Percentiles rank a stretch among this genome's conserved stretches.
phyloP scores from a whole-genome alignment of 2,797 vertebrate genomes.

The Clarias fuscus region DNA sequence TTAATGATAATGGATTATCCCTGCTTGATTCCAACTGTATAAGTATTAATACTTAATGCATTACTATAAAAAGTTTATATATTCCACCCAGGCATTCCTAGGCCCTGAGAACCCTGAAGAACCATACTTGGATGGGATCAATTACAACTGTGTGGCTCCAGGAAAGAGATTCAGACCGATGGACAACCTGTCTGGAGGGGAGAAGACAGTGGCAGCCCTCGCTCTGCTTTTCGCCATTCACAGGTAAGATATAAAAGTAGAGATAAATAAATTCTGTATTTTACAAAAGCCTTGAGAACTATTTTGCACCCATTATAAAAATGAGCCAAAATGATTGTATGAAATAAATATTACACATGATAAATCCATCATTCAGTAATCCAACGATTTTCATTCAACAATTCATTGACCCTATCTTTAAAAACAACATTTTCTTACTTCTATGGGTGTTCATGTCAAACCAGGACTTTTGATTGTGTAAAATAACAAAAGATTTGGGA shows the following conservation, averaged over 20 bases:
- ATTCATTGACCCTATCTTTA: background rate
- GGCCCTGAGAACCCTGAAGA: conserved; percentile 94
- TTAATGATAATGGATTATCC: background rate
- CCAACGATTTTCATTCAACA: background rate
- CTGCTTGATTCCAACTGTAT: background rate
- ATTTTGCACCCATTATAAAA: background rate
- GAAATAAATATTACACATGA: background rate
- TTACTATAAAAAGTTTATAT: background rate
- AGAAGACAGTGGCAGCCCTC: conserved; percentile 91
- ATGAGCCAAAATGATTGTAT: background rate
- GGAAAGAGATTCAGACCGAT: conserved; percentile 92
- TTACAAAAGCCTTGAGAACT: background rate
- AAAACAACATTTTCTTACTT: background rate
- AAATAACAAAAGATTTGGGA: no score
- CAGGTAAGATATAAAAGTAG: conserved; percentile 69
- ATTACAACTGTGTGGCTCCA: conserved; percentile 94
- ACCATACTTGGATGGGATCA: conserved; percentile 91
- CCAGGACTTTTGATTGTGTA: no score
- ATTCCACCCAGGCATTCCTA: conserved; percentile 80
- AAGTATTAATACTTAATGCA: background rate
- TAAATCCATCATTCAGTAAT: background rate
- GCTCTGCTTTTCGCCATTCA: conserved; percentile 93
- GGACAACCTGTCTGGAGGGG: conserved; percentile 93
- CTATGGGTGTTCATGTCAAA: no score
- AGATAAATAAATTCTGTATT: no score